Base-by-base conservation (phyloP, 2,888 invertebrate species). In the Malthinus seriepunctatus region DNA sequence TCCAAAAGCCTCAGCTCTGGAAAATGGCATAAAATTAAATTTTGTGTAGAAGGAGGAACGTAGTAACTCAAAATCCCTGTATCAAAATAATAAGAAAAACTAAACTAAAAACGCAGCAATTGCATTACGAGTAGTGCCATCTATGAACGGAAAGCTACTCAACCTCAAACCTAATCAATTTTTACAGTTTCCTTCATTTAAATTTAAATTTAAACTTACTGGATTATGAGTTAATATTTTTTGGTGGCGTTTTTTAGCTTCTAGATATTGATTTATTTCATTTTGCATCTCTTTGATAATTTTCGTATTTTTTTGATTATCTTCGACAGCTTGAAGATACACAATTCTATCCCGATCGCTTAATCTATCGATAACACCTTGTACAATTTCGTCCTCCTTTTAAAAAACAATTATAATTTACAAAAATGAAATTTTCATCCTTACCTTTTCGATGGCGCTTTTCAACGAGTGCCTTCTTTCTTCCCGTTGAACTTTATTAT, bases 341-440 rank as follows among this genome's bases (percentile, higher is more conserved):
- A 67, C 66, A 42, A 66, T 64, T 45, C 63, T 64, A 32, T 68
- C 65, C 23, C 68, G 67, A 9, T 67, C 60, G 2, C 70, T 63
- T 34, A 71, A 53, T 44, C 67, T 66, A 33, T 67, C 68, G 39
- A 71, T 65, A 47, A 70, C 39, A 33, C 66, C 60, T 46, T 70
- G 67, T 8, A 69, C 64, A 49, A 56, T 46, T 34, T 58, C 59
- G 23, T 62, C 63, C 46, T 62, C 64, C 62, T 64, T n/a, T n/a
- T n/a, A n/a, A 32, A 38, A 56, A 50, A 48, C 23, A 14, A 37
- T n/a, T n/a, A 34, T 32, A 14, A 44, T 3, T 11, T 23, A 23
- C 23, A 23, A 23, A n/a, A n/a, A n/a, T n/a, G n/a, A n/a, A n/a
- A n/a, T 33, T 44, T 44, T 4, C 6, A 33, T 8, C 9, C 1